phyloP scores from a whole-genome alignment of 2,888 invertebrate genomes.

The Phorcus lineatus region DNA sequence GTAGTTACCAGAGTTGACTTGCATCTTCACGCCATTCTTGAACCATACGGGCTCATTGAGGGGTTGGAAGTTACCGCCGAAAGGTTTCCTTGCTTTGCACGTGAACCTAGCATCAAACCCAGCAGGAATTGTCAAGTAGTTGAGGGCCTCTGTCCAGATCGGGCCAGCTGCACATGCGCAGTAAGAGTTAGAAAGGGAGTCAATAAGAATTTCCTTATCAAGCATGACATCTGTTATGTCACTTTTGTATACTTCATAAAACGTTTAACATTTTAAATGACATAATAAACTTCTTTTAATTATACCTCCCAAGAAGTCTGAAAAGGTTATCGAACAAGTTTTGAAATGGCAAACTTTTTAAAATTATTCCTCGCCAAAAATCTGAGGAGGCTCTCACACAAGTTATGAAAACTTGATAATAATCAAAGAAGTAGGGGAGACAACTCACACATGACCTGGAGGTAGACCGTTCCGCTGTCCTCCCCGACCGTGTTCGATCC shows the following conservation, averaged over 20 bases:
- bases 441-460: conserved; percentile 13
- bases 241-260: too few relatives aligned
- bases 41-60: neutral
- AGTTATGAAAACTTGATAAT: neutral
- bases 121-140: neutral
- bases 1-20: neutral
- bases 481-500: neutral
- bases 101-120: conserved; percentile 1
- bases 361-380: too few relatives aligned
- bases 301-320: too few relatives aligned
- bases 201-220: too few relatives aligned
- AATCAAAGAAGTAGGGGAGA: neutral
- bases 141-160: neutral
- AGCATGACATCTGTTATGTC: too few relatives aligned
- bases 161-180: neutral
- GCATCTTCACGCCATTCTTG: neutral
- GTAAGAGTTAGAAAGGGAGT: neutral
- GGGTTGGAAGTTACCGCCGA: neutral
- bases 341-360: too few relatives aligned
- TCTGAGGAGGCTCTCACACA: too few relatives aligned
- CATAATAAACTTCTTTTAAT: too few relatives aligned
- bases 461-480: neutral
- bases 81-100: neutral
- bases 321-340: too few relatives aligned
- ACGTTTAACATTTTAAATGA: too few relatives aligned